These are phyloP conservation scores for Kradibia gibbosae DNA, from an alignment of 1,140 invertebrate species.

Conservation along the genomic window DNA sequence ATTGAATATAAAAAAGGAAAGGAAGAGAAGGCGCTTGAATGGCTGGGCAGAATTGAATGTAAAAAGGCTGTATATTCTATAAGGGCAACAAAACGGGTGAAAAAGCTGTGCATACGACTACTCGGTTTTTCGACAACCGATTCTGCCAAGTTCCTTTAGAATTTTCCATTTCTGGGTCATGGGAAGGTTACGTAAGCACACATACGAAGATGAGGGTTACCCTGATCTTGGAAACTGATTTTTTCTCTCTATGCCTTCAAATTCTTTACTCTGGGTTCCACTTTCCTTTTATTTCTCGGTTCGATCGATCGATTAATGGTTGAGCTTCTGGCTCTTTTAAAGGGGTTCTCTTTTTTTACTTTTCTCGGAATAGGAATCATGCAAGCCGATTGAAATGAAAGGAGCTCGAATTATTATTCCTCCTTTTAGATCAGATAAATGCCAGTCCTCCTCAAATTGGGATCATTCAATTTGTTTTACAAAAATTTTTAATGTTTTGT, in stretches of 20 bases:
- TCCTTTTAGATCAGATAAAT: conserved; percentile 40
- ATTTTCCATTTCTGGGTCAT: conserved; percentile 71
- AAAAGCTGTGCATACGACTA: conserved; percentile 48
- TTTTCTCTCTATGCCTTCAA: conserved; percentile 56
- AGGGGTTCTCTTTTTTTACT: conserved; percentile 56
- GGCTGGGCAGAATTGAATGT: conserved; percentile 27
- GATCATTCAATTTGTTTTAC: conserved; percentile 8
- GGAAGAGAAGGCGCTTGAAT: conserved; percentile 53
- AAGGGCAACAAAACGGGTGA: conserved; percentile 62
- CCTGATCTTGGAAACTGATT: conserved; percentile 70
- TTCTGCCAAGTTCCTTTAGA: conserved; percentile 64
- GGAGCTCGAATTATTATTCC: conserved; percentile 43
- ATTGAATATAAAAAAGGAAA: conserved; percentile 56
- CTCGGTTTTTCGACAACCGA: conserved; percentile 65
- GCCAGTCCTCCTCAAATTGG: not conserved
- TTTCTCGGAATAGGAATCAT: conserved; percentile 35
- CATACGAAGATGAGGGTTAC: conserved; percentile 52
- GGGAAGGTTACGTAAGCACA: conserved; percentile 65
- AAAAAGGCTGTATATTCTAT: conserved; percentile 18
- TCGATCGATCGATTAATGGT: conserved; percentile 56
- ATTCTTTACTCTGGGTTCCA: conserved; percentile 7
- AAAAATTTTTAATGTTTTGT: conserved; percentile 12
- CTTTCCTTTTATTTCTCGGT: conserved; percentile 44
- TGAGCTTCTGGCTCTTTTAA: conserved; percentile 46
- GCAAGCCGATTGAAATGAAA: conserved; percentile 6